These are phyloP conservation scores for Crepidodera aurea DNA, from an alignment of 2,888 invertebrate genomes.

Conservation along the genomic window DNA sequence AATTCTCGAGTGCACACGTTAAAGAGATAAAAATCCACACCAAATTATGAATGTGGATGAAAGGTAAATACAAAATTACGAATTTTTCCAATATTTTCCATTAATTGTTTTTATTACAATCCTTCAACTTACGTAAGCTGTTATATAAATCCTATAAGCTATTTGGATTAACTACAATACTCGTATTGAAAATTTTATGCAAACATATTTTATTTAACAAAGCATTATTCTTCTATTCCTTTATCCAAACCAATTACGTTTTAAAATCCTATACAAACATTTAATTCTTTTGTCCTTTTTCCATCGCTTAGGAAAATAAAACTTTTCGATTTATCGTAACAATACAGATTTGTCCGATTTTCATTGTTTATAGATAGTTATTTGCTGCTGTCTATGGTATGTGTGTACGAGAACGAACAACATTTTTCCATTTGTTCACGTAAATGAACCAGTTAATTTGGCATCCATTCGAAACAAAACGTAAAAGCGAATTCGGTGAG, in stretches of 20 bases:
- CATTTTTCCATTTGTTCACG: slow-evolving; percentile 25
- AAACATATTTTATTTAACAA: too few relatives aligned
- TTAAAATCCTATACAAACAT: neutral
- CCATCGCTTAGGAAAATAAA: slow-evolving; percentile 4
- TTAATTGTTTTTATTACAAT: too few relatives aligned
- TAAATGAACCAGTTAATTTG: slow-evolving; percentile 17
- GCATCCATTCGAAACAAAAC: slow-evolving; percentile 13
- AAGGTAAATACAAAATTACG: too few relatives aligned
- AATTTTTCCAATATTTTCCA: too few relatives aligned
- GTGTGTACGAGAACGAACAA: slow-evolving; percentile 14
- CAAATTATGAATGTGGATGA: too few relatives aligned
- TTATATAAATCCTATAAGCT: too few relatives aligned
- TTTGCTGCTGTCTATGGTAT: neutral
- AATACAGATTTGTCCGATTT: neutral
- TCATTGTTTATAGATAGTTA: slow-evolving; percentile 10
- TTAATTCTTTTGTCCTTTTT: neutral
- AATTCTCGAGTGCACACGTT: too few relatives aligned
- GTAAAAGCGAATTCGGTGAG: slow-evolving; percentile 8
- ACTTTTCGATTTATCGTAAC: slow-evolving; percentile 5
- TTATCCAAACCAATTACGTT: neutral
- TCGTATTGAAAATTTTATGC: too few relatives aligned
- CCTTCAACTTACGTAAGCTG: too few relatives aligned
- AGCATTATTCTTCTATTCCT: too few relatives aligned
- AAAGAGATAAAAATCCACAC: too few relatives aligned
- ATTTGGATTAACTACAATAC: too few relatives aligned